Conservation (phyloP, 1,140 invertebrate species). For the Philaenus spumarius region DNA sequence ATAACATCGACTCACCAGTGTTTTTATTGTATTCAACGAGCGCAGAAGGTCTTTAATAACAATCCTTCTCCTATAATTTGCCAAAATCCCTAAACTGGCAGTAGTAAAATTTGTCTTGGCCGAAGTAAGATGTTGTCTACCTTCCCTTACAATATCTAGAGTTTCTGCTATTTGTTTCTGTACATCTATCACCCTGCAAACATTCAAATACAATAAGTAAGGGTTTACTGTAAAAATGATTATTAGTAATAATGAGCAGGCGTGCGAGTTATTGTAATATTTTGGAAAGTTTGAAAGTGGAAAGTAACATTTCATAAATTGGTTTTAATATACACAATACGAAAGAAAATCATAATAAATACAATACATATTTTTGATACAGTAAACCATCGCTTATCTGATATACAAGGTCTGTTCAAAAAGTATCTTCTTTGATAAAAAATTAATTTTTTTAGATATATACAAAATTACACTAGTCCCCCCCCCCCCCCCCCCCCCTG, state of each 20-base stretch:
- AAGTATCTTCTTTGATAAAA: too few relatives aligned
- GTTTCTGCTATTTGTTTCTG: constrained; percentile 64
- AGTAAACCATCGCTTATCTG: too few relatives aligned
- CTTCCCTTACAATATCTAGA: constrained; percentile 59
- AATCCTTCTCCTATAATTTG: constrained; percentile 80
- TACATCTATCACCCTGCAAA: constrained; percentile 61
- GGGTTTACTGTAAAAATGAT: background rate
- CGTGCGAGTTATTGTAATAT: background rate
- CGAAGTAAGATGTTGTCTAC: constrained; percentile 60
- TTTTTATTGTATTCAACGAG: constrained; percentile 74
- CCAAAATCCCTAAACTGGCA: constrained; percentile 76
- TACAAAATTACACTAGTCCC: too few relatives aligned
- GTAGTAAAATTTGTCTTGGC: constrained; percentile 76
- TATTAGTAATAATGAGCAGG: background rate
- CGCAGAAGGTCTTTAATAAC: constrained; percentile 68
- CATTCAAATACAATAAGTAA: constrained; percentile 3
- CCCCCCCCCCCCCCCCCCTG: too few relatives aligned
- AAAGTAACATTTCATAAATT: background rate
- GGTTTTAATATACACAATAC: background rate
- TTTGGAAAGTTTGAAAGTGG: background rate
- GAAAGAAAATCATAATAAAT: background rate
- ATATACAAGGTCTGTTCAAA: too few relatives aligned
- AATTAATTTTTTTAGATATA: too few relatives aligned
- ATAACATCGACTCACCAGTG: constrained; percentile 50
- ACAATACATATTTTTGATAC: too few relatives aligned